Conservation (phyloP, 2,113 vertebrate genomes). For the Mus spicilegus region DNA sequence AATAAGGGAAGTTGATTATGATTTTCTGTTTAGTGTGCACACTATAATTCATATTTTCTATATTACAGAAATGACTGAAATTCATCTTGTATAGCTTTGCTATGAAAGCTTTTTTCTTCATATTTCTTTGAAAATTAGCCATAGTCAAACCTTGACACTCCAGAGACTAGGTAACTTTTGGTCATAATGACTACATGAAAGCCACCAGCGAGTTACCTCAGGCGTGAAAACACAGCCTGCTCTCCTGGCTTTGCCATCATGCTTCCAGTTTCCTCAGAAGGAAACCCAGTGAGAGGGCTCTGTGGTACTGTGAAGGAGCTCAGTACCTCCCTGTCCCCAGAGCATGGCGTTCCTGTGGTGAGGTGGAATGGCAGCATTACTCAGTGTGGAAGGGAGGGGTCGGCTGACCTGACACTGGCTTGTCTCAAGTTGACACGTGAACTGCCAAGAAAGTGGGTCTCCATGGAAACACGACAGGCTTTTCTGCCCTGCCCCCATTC, state of each 20-base stretch:
- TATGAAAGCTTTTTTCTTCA: not conserved
- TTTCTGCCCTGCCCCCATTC: not conserved
- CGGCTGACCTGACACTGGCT: conserved; percentile 20
- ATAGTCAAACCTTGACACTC: not conserved
- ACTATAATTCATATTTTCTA: not conserved
- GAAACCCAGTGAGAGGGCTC: conserved; percentile 30
- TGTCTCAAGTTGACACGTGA: not conserved
- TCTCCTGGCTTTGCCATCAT: not conserved
- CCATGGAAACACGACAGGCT: not conserved
- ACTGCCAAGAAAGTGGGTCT: not conserved
- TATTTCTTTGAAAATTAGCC: conserved; percentile 49
- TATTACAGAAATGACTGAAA: conserved; percentile 18
- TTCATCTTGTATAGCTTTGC: conserved; percentile 9
- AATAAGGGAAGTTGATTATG: not conserved
- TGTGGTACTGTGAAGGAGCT: conserved; percentile 26
- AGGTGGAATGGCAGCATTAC: conserved; percentile 29
- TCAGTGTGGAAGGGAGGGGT: conserved; percentile 2
- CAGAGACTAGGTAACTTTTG: not conserved
- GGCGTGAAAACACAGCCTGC: not conserved
- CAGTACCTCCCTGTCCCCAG: not conserved
- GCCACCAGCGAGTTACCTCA: not conserved
- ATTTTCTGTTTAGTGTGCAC: not conserved
- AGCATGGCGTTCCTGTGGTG: conserved; percentile 23
- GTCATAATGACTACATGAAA: conserved; percentile 21
- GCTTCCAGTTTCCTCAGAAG: conserved; percentile 49